phyloP scores from a whole-genome alignment of 2,113 vertebrate genomes.

The Osmerus mordax region DNA sequence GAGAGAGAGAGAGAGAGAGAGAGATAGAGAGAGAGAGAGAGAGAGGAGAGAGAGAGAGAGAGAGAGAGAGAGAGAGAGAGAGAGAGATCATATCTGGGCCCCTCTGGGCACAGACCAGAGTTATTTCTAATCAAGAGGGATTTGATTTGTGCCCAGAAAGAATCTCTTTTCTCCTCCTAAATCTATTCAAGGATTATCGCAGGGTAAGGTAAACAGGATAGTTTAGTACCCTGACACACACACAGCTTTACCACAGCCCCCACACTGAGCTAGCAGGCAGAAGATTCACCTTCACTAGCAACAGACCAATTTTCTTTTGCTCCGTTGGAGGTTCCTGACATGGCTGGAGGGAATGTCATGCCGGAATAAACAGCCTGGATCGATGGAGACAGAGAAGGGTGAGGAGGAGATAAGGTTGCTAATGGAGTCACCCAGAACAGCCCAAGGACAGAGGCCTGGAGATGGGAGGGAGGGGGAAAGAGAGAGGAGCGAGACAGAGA shows the following conservation, averaged over 20 bases:
- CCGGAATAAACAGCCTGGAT: neutral
- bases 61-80: too few species aligned
- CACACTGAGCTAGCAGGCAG: too few species aligned
- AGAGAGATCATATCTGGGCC: slow-evolving; percentile 1
- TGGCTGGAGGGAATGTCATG: neutral
- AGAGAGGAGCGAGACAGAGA: too few species aligned
- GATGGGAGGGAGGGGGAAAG: too few species aligned
- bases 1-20: too few species aligned
- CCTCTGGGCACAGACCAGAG: slow-evolving; percentile 1
- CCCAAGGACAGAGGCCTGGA: neutral
- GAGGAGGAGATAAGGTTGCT: neutral
- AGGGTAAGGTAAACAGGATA: neutral
- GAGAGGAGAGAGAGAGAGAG: too few species aligned
- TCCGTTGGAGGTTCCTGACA: neutral
- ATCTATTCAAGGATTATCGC: neutral
- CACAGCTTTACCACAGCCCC: too few species aligned
- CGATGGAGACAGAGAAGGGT: neutral
- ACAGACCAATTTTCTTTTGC: too few species aligned
- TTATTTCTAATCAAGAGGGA: slow-evolving; percentile 18
- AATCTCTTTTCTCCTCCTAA: neutral
- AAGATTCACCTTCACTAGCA: too few species aligned
- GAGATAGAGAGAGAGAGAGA: too few species aligned
- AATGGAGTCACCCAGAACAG: neutral
- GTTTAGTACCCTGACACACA: neutral
- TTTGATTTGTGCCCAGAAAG: neutral